Conservation (phyloP, 2,888 invertebrate genomes). For the Drosophila birchii region DNA sequence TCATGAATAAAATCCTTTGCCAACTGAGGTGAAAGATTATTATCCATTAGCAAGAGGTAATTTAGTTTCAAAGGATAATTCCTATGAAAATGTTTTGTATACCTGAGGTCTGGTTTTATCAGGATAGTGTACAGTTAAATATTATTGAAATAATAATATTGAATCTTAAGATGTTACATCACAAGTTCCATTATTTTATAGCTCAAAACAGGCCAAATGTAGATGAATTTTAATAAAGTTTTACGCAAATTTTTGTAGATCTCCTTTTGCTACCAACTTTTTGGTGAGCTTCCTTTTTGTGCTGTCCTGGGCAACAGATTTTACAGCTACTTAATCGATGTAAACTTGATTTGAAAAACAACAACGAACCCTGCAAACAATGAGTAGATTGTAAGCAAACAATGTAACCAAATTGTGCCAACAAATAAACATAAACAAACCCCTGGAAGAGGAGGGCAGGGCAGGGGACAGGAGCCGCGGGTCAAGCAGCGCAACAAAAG, state of each 20-base stretch:
- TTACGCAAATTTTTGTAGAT: conserved; percentile 5
- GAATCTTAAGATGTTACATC: neutral
- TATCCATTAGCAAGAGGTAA: neutral
- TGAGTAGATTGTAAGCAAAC: conserved; percentile 74
- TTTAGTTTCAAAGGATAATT: neutral
- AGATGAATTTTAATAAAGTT: neutral
- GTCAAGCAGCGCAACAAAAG: conserved; percentile 73
- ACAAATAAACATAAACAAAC: conserved; percentile 79
- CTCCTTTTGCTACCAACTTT: neutral
- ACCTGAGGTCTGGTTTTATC: neutral
- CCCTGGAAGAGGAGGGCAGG: conserved; percentile 28
- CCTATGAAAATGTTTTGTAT: no score
- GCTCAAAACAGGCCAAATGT: neutral
- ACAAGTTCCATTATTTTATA: neutral
- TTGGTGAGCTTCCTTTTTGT: conserved; percentile 40
- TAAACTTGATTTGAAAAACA: conserved; percentile 68
- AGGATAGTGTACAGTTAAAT: neutral
- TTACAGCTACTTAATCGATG: conserved; percentile 73
- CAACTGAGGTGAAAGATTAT: conserved; percentile 13
- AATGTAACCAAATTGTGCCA: conserved; percentile 80
- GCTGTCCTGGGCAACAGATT: conserved; percentile 63
- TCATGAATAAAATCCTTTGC: conserved; percentile 13
- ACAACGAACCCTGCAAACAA: conserved; percentile 44
- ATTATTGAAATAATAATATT: no score
- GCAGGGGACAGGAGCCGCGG: conserved; percentile 48